phyloP scores from a whole-genome alignment of 92 coral and sea anemone genomes.

The Pocillopora grandis region DNA sequence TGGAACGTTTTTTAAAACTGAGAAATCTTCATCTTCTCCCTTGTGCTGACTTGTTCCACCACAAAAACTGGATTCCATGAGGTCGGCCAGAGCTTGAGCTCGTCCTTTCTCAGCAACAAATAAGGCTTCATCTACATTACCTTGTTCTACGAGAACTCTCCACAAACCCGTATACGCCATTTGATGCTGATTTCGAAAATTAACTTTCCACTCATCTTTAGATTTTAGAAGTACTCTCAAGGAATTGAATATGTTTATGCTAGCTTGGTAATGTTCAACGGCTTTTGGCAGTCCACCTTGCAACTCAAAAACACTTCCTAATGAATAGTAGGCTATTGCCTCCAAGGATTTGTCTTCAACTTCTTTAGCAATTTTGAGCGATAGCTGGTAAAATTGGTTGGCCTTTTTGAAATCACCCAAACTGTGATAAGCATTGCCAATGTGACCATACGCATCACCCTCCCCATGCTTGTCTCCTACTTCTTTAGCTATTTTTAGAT shows the following conservation, averaged over 20 bases:
- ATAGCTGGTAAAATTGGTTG: background rate
- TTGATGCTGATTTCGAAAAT: background rate
- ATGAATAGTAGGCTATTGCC: background rate
- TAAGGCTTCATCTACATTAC: background rate
- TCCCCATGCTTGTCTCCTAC: too few relatives aligned
- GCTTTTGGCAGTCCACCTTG: background rate
- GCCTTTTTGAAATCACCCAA: background rate
- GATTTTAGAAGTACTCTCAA: background rate
- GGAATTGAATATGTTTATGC: background rate
- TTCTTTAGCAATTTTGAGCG: background rate
- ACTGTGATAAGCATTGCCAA: too few relatives aligned
- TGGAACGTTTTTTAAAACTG: background rate
- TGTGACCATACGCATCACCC: too few relatives aligned
- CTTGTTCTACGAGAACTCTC: background rate
- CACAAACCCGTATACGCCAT: background rate
- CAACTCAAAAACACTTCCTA: background rate
- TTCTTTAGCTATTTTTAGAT: background rate
- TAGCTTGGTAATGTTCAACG: background rate
- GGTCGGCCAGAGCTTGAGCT: background rate
- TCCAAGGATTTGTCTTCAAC: background rate
- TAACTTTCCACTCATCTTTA: constrained; percentile 1
- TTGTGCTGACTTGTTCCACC: background rate
- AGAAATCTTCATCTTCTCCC: background rate
- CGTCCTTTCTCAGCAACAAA: background rate
- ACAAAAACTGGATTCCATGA: background rate